Base-by-base conservation (phyloP, 1,140 invertebrate species). In the Drosophila elegans region DNA sequence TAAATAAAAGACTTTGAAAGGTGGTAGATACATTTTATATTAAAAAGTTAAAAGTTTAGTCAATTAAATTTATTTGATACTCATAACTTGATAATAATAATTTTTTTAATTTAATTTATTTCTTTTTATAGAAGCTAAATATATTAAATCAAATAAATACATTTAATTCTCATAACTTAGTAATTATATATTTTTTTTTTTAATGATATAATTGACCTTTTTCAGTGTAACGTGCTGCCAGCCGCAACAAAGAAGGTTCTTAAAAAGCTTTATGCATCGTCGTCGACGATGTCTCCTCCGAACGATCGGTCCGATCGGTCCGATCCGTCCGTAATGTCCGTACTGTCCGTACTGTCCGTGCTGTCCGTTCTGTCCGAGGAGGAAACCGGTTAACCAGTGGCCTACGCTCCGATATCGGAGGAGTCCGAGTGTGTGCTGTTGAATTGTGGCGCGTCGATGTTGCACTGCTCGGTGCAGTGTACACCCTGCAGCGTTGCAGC, bases 401-500 rank as follows among this genome's bases (percentile, higher is more conserved):
- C 73, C 66, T 75, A 78, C 59, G 57, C 59, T 62, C 29, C 60
- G 29, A 60, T 73, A 73, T 55, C 67, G 38, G 38, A 76, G 55
- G 63, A 76, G 74, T 60, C 73, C 53, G 51, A 60, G 61, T 62
- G 34, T 63, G 49, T 60, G 34, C 34, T 41, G 83, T 79, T 83
- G 79, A 89, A 80, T 89, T 84, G 83, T 82, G 61, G 72, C 69
- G 75, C 80, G 72, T 67, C 77, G 42, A 62, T 59, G 80, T 59
- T 77, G 79, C 79, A 78, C 71, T 76, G 78, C 69, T 53, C 74
- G 59, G 32, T 52, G 49, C 74, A 67, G 69, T 82, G 74, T 83
- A 89, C 80, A 89, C 84, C 84, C 84, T 84, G 84, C 84, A 89
- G 84, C 84, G 84, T 74, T 89, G 84, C 84, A 89, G 84, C 84